These are phyloP conservation scores for Lottia scabra DNA, from an alignment of 2,888 invertebrate genomes.

Conservation along the genomic window DNA sequence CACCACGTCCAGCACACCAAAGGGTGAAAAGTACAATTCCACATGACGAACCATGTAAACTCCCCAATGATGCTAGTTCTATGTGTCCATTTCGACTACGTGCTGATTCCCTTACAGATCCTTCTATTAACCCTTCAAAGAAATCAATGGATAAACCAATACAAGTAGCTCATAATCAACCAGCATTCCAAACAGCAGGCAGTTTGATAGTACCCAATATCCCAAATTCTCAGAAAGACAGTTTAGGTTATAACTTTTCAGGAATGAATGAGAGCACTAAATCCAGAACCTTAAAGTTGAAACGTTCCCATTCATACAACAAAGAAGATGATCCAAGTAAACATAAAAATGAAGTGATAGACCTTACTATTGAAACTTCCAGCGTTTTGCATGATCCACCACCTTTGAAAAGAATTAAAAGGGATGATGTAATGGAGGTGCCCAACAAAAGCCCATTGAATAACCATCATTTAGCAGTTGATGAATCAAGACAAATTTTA, in stretches of 20 bases:
- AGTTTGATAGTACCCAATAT: slow-evolving; percentile 35
- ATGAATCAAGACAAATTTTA: no score
- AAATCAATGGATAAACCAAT: not conserved
- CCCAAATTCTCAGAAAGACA: not conserved
- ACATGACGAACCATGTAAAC: not conserved
- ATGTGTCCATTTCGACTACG: not conserved
- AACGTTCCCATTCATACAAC: no score
- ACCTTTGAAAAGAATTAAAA: no score
- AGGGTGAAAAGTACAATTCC: not conserved
- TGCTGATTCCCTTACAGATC: not conserved
- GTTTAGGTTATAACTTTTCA: not conserved
- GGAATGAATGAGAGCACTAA: not conserved
- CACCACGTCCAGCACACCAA: not conserved
- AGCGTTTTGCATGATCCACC: no score
- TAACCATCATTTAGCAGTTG: no score
- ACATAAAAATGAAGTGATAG: no score
- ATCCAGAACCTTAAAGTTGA: no score
- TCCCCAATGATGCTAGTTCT: not conserved
- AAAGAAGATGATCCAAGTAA: no score
- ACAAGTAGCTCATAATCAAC: slow-evolving; percentile 37
- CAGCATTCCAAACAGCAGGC: slow-evolving; percentile 43
- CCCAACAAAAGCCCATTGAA: no score
- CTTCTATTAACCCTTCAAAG: not conserved
- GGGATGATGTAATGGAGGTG: no score
- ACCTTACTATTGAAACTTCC: no score